phyloP scores from a whole-genome alignment of 2,888 invertebrate genomes.

The Disparrhopalites patrizii region DNA sequence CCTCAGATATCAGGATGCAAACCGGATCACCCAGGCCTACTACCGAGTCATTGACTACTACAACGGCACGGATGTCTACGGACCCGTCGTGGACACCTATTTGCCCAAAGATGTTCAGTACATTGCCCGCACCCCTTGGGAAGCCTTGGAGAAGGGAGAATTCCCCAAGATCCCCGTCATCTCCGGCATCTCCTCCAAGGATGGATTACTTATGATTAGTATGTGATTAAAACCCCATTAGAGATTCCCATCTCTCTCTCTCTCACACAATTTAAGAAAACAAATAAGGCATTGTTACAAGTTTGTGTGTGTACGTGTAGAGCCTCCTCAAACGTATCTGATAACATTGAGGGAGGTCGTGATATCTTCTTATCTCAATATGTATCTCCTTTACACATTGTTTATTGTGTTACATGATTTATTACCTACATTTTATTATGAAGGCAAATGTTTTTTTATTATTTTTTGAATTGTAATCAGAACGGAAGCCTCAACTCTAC shows the following conservation, averaged over 20 bases:
- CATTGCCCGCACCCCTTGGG: slow-evolving; percentile 58
- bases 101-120: slow-evolving; percentile 61
- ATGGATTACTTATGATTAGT: slow-evolving; percentile 61
- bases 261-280: too few species aligned
- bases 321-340: too few species aligned
- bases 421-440: neutral
- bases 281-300: too few species aligned
- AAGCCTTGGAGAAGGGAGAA: slow-evolving; percentile 57
- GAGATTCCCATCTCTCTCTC: too few species aligned
- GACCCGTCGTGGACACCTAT: slow-evolving; percentile 63
- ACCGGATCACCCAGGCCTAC: slow-evolving; percentile 51
- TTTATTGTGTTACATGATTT: neutral
- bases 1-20: slow-evolving; percentile 60
- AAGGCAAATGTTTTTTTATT: neutral
- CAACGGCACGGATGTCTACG: slow-evolving; percentile 53
- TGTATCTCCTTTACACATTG: too few species aligned
- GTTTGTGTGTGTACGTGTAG: too few species aligned
- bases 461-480: slow-evolving; percentile 32
- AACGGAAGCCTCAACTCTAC: slow-evolving; percentile 43
- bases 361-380: neutral
- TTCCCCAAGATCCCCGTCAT: slow-evolving; percentile 63
- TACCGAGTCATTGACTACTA: slow-evolving; percentile 45
- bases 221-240: slow-evolving; percentile 41
- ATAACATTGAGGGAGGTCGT: neutral
- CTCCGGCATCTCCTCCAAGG: slow-evolving; percentile 65